Evolutionary conservation across 2,113 vertebrate species (phyloP), one percentile per base, ranked within the genome.

Genomic region (Myotis brandtii): DNA sequence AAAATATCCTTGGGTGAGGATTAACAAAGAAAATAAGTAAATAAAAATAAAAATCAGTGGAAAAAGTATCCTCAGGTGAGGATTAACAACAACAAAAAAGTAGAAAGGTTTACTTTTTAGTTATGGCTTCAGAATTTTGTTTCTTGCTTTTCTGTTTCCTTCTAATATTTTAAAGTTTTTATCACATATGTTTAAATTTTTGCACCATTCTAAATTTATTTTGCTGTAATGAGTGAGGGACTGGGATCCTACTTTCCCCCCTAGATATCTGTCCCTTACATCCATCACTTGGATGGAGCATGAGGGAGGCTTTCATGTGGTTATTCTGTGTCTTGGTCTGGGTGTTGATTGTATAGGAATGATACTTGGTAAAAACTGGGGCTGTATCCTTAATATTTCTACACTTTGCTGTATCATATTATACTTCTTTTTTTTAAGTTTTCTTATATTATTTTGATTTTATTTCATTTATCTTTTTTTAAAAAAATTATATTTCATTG

Each of bases 121-220:
- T 92, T 54, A 46, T 83, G 82, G 23, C 34, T 95, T 91, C 37
- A 66, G 46, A 77, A 34, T 54, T 86, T 85, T 62, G 23, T 37
- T 91, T 73, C 66, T 80, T 73, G 48, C 54, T 87, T 95, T 52
- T 87, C 56, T 34, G 6, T 56, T 95, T 75, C 75, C 2, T 95
- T 82, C 30, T 87, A 32, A 82, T 87, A 48, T 56, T 86, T 86
- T 86, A 48, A 81, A 87, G 8, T 75, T 92, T 86, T 92, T 75
- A 75, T 66, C 79, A 13, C 43, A 9, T 27, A 50, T 43, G 17
- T 69, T 76, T 62, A 70, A 72, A 86, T 59, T 64, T 86, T 95
- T 91, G 7, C 10, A 37, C 25, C 37, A 20, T 54, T 89, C 27
- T 6, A 46, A 56, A 56, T 76, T 34, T 48, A n/a, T 73, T 82